A percentile compares a stretch with the other conserved stretches of the same genome.
Conservation (phyloP, 2,797 vertebrate species). For the Caiman crocodilus region DNA sequence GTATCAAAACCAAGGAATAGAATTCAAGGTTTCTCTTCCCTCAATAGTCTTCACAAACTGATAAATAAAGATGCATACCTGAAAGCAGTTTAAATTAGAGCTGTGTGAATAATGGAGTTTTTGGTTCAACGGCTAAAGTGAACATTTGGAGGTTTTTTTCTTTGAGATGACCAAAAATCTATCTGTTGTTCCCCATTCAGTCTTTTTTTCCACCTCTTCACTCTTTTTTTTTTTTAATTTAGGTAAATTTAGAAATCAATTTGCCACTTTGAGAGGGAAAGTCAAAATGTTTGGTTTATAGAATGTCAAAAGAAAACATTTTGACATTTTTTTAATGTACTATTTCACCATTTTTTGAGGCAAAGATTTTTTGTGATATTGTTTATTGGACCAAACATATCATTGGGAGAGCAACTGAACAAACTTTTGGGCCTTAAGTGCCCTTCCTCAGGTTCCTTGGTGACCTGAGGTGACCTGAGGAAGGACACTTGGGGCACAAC, state of each 20-base stretch:
- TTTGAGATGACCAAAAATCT: neutral
- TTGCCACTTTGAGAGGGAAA: neutral
- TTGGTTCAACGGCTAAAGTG: too few relatives aligned
- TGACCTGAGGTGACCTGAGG: too few relatives aligned
- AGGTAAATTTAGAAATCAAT: conserved; percentile 4
- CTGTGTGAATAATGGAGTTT: too few relatives aligned
- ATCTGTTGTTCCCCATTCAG: neutral
- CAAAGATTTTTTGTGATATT: too few relatives aligned
- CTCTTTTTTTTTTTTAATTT: accelerated
- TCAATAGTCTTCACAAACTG: neutral
- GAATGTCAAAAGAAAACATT: neutral
- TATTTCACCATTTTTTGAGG: neutral
- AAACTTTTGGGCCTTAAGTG: too few relatives aligned
- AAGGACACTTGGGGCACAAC: too few relatives aligned
- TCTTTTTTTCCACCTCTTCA: neutral
- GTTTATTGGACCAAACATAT: too few relatives aligned
- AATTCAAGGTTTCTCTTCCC: neutral
- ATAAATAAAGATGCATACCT: neutral
- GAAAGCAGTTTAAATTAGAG: neutral
- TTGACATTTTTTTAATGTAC: neutral
- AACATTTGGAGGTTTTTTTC: neutral
- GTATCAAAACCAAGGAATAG: neutral
- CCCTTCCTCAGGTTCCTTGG: too few relatives aligned
- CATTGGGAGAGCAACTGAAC: too few relatives aligned
- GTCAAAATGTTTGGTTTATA: neutral